Conservation (phyloP, 92 coral and sea anemone genomes). For the Diadumene lineata region DNA sequence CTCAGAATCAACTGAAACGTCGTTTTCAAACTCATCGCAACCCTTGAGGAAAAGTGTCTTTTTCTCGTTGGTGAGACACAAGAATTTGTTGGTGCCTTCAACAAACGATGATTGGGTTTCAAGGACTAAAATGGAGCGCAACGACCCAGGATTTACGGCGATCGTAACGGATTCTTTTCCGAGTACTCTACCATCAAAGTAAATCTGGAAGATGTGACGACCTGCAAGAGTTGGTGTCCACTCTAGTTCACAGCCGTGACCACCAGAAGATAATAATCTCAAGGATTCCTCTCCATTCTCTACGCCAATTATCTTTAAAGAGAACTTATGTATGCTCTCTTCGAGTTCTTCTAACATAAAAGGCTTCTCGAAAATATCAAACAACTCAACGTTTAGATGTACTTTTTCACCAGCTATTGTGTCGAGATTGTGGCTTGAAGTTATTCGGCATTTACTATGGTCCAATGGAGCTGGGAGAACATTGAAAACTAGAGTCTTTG, state of each 20-base stretch:
- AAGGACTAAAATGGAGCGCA: background rate
- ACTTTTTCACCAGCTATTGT: background rate
- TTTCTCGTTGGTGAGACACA: background rate
- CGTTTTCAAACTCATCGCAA: background rate
- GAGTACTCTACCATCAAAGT: background rate
- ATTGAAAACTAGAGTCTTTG: background rate
- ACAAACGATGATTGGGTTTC: background rate
- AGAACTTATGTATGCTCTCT: background rate
- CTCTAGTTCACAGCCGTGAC: background rate
- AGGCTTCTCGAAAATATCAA: background rate
- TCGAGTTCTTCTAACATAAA: background rate
- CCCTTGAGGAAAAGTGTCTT: background rate
- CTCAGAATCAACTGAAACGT: background rate
- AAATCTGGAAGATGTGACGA: background rate
- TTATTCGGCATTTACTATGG: background rate
- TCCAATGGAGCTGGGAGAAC: background rate
- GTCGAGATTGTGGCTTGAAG: background rate
- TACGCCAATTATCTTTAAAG: no score
- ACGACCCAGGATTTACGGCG: background rate
- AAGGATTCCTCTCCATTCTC: background rate
- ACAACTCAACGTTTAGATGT: background rate
- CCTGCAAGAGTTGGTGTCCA: background rate
- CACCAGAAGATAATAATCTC: background rate
- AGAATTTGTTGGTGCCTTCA: background rate
- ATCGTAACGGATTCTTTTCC: background rate